These are phyloP conservation scores for Belgica antarctica DNA, from an alignment of 2,888 invertebrate genomes.

Conservation along the genomic window DNA sequence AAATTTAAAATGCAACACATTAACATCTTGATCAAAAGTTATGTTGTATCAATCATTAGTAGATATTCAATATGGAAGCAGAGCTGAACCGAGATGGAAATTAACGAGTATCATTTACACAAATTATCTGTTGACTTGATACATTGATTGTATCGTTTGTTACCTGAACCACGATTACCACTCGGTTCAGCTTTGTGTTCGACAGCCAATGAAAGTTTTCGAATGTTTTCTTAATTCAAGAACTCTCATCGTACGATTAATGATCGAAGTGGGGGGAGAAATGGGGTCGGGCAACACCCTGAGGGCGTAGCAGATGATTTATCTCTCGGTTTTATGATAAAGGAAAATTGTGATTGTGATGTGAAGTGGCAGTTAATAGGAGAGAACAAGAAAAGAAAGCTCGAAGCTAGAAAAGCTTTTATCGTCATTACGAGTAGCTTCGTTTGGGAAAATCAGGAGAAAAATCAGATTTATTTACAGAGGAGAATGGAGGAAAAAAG, in stretches of 20 bases:
- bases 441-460: not conserved
- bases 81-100: not conserved
- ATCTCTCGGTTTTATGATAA: too few relatives aligned
- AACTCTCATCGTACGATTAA: too few relatives aligned
- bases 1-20: slow-evolving; percentile 48
- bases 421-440: not conserved
- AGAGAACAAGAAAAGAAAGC: not conserved
- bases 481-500: not conserved
- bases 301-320: too few relatives aligned
- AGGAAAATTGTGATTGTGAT: too few relatives aligned
- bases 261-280: too few relatives aligned
- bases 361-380: not conserved
- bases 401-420: not conserved
- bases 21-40: slow-evolving; percentile 47
- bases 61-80: not conserved
- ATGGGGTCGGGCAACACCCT: too few relatives aligned
- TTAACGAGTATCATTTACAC: too few relatives aligned
- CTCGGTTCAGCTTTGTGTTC: too few relatives aligned
- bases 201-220: not conserved
- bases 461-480: slow-evolving; percentile 1
- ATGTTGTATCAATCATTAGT: not conserved
- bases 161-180: too few relatives aligned
- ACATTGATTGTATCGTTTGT: too few relatives aligned
- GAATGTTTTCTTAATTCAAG: not conserved
- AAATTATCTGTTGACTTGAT: too few relatives aligned